Conservation (phyloP, 2,113 vertebrate genomes). For the Tachuris rubrigastra region DNA sequence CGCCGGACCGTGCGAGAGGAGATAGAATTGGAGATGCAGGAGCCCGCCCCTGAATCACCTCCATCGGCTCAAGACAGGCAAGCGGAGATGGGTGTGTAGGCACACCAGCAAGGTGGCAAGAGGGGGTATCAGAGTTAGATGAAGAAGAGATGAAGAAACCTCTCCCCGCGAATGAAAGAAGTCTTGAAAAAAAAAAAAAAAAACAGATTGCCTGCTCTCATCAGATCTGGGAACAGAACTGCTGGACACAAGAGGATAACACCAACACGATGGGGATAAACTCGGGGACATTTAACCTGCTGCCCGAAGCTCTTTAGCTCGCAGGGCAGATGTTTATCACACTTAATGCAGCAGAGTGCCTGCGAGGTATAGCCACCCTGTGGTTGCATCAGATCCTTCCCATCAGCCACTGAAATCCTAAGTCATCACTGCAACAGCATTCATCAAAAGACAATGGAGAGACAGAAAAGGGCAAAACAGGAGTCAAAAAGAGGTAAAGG, state of each 20-base stretch:
- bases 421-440: constrained; percentile 23
- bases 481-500: background rate
- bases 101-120: background rate
- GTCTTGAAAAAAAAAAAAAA: background rate
- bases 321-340: background rate
- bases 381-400: constrained; percentile 17
- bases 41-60: background rate
- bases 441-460: constrained; percentile 3
- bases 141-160: background rate
- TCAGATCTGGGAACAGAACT: background rate
- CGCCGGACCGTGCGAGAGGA: background rate
- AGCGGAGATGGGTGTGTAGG: background rate
- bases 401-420: background rate
- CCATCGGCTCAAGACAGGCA: background rate
- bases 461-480: background rate
- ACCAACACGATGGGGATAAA: background rate
- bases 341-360: background rate
- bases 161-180: background rate
- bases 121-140: background rate
- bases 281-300: background rate
- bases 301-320: background rate
- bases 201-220: background rate
- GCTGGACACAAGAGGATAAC: background rate
- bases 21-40: background rate
- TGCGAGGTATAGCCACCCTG: background rate